These are phyloP conservation scores for Lepus oiostolus DNA, from an alignment of 2,797 vertebrate species.

Conservation along the genomic window DNA sequence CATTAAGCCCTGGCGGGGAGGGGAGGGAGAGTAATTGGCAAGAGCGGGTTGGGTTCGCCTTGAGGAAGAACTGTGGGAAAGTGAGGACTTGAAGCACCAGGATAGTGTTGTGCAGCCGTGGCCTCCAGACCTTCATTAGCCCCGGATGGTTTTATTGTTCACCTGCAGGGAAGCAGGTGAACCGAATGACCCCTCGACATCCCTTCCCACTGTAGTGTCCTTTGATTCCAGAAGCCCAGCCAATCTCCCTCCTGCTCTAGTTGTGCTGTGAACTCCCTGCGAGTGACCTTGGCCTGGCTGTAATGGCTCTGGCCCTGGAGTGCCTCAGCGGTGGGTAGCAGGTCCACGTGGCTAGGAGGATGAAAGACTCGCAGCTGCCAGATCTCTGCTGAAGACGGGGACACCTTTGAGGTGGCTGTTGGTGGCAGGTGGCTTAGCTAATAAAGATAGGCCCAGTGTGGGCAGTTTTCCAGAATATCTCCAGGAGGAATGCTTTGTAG, in stretches of 20 bases:
- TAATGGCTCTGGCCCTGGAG: neutral
- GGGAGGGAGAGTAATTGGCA: neutral
- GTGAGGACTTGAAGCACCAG: neutral
- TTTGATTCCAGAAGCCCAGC: conserved; percentile 65
- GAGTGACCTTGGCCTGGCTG: conserved; percentile 34
- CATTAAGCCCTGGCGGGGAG: neutral
- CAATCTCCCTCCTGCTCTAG: conserved; percentile 18
- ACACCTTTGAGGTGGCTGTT: neutral
- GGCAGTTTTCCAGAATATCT: neutral
- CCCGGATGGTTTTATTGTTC: neutral
- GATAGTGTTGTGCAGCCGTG: neutral
- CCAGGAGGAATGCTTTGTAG: neutral
- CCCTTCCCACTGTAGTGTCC: neutral
- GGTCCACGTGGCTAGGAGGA: conserved; percentile 8
- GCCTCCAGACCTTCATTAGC: neutral
- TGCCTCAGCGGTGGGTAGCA: neutral
- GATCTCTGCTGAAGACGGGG: neutral
- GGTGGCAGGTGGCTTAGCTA: neutral
- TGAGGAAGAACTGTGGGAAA: neutral
- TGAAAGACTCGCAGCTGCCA: neutral
- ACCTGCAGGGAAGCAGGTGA: conserved; percentile 7
- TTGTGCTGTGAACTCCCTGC: conserved; percentile 54
- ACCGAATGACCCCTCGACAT: conserved; percentile 33
- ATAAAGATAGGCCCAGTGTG: neutral
- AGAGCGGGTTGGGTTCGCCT: neutral